These are phyloP conservation scores for Agrenia bidenticulata DNA, from an alignment of 2,888 invertebrate genomes.

Conservation along the genomic window DNA sequence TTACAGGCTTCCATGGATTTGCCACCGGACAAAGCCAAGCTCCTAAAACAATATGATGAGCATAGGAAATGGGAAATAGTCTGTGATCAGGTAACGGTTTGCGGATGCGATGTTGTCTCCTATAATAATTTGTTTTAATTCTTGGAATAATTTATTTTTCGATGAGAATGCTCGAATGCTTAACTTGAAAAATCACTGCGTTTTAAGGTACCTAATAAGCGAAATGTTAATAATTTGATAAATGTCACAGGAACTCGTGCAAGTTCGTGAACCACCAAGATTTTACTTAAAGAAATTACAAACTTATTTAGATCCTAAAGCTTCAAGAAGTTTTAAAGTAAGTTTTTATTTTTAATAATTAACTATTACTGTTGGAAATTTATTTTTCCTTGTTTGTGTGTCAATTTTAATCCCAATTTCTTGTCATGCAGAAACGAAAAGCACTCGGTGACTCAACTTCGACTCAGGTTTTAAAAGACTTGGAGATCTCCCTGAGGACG, in stretches of 20 bases:
- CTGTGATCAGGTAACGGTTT: slow-evolving; percentile 98
- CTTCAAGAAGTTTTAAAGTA: slow-evolving; percentile 91
- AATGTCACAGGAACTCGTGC: slow-evolving; percentile 83
- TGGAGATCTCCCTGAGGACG: slow-evolving; percentile 97
- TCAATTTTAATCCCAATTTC: slow-evolving; percentile 46
- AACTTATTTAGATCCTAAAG: slow-evolving; percentile 94
- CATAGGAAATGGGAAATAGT: slow-evolving; percentile 99
- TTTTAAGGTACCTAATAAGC: no score
- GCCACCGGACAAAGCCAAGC: slow-evolving; percentile 83
- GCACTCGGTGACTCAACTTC: slow-evolving; percentile 96
- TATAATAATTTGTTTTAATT: background rate
- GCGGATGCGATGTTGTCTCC: background rate
- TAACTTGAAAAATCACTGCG: no score
- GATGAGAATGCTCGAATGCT: no score
- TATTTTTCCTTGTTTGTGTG: slow-evolving; percentile 10
- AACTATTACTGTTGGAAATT: background rate
- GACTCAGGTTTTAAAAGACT: slow-evolving; percentile 94
- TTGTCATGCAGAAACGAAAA: slow-evolving; percentile 97
- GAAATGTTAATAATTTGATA: no score
- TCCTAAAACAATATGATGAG: slow-evolving; percentile 90
- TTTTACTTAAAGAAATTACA: slow-evolving; percentile 94
- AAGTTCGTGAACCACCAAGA: slow-evolving; percentile 95
- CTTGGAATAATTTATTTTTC: no score
- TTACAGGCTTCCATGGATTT: slow-evolving; percentile 18
- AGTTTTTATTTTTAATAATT: slow-evolving; percentile 57